Base-by-base conservation (phyloP, 2,113 vertebrate species). In the Syngnathus scovelli region DNA sequence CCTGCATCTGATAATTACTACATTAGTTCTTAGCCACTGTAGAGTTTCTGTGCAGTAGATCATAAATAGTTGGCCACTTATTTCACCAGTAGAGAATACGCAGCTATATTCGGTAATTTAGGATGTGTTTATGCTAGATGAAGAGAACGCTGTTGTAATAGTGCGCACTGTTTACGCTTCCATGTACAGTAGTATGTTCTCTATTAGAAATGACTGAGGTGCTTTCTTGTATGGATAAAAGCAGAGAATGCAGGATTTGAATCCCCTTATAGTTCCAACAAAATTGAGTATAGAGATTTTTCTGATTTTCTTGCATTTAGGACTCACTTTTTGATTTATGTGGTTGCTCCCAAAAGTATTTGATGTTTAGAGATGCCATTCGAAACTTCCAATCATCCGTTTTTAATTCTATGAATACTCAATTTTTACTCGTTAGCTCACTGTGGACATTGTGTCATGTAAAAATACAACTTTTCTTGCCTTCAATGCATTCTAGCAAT, bases 401-500 rank as follows among this genome's bases (percentile, higher is more conserved):
- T 88, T 89, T 88, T 88, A 90, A 92, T 90, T 89, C 91, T 92
- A 89, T 91, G 90, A 92, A 92, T 83, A 87, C 75, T 71, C 69
- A 64, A 78, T 75, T 71, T 80, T 75, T 72, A 85, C 75, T 71
- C 79, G 71, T 73, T 79, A 19, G 62, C 68, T 81, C 69, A 79
- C 78, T 79, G 74, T 79, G 74, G 83, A 68, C 79, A 68, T 83
- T 70, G 52, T 69, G 78, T 77, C 77, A 77, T 86, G 81, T 71
- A 67, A 67, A 79, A 80, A 71, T 63, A 61, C 66, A 78, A 72
- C 69, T 78, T 72, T 80, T 70, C 12, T 64, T 78, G 80, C 60
- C 27, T 76, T 59, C 46, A 70, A 69, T 67, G 72, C 68, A 78
- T 76, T 76, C 43, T 74, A 76, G 21, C 75, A 68, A 66, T 69